phyloP scores from a whole-genome alignment of 64 coral and sea anemone genomes.

The Montipora foliosa region DNA sequence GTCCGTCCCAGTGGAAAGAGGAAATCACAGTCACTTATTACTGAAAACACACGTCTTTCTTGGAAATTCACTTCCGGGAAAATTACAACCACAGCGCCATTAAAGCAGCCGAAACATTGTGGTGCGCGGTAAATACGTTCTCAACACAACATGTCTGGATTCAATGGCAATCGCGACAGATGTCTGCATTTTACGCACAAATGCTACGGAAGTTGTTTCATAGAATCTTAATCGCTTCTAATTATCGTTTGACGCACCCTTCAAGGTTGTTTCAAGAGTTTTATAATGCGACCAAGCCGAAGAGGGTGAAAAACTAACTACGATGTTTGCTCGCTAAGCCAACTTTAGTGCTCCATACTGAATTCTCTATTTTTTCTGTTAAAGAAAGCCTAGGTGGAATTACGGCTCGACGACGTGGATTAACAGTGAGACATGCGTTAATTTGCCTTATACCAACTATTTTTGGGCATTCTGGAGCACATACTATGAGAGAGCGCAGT shows the following conservation, averaged over 20 bases:
- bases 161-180: background rate
- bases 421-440: too few species aligned
- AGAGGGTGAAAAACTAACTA: constrained; percentile 31
- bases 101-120: background rate
- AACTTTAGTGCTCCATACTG: too few species aligned
- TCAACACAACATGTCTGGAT: background rate
- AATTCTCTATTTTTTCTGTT: too few species aligned
- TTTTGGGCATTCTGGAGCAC: too few species aligned
- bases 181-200: background rate
- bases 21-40: background rate
- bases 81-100: background rate
- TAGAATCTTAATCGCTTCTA: too few species aligned
- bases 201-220: too few species aligned
- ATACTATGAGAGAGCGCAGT: too few species aligned
- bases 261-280: background rate
- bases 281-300: constrained; percentile 20
- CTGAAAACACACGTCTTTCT: background rate
- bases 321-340: too few species aligned
- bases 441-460: too few species aligned
- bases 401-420: too few species aligned
- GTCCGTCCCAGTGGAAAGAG: background rate
- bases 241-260: too few species aligned
- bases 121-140: background rate
- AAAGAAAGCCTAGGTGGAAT: too few species aligned
- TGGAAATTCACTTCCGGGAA: background rate